Percentiles rank a stretch among this genome's conserved stretches.
Conservation (phyloP, 2,888 invertebrate genomes). For the Stenotaenia linearis region DNA sequence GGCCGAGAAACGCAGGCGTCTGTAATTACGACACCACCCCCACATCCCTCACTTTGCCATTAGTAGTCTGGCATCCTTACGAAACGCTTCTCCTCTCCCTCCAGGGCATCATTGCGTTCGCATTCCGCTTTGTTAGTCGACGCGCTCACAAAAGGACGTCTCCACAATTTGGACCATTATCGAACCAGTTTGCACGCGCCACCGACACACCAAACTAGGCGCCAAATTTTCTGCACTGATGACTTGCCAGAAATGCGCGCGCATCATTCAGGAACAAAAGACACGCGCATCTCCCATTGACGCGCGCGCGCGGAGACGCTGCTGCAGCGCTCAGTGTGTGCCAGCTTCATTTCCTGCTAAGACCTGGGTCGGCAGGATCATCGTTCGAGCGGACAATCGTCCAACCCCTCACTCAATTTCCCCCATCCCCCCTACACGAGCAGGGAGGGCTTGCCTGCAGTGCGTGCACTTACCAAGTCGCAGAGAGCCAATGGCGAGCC, state of each 20-base stretch:
- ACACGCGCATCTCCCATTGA: conserved; percentile 4
- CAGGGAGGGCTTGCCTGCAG: not conserved
- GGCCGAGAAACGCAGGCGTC: conserved; percentile 24
- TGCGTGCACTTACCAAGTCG: not conserved
- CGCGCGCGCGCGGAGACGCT: not conserved
- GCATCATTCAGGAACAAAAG: conserved; percentile 21
- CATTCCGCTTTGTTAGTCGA: conserved; percentile 26
- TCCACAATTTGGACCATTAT: conserved; percentile 13
- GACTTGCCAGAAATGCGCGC: conserved; percentile 26
- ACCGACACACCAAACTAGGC: conserved; percentile 12
- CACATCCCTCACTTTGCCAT: conserved; percentile 2
- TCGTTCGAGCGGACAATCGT: conserved; percentile 24
- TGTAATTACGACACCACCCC: conserved; percentile 21
- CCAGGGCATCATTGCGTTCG: conserved; percentile 24
- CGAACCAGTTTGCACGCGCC: conserved; percentile 26
- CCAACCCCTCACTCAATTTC: not conserved
- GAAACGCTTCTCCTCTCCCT: conserved; percentile 15
- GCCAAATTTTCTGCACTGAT: conserved; percentile 20
- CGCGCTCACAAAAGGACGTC: conserved; percentile 26
- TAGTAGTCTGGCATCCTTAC: conserved; percentile 17
- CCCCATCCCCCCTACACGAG: not conserved
- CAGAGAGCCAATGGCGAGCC: not conserved
- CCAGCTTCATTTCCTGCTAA: conserved; percentile 6
- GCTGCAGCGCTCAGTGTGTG: not conserved
- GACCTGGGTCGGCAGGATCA: conserved; percentile 5